Conservation (phyloP, 2,888 invertebrate species). For the Polydrusus pterygomalis region DNA sequence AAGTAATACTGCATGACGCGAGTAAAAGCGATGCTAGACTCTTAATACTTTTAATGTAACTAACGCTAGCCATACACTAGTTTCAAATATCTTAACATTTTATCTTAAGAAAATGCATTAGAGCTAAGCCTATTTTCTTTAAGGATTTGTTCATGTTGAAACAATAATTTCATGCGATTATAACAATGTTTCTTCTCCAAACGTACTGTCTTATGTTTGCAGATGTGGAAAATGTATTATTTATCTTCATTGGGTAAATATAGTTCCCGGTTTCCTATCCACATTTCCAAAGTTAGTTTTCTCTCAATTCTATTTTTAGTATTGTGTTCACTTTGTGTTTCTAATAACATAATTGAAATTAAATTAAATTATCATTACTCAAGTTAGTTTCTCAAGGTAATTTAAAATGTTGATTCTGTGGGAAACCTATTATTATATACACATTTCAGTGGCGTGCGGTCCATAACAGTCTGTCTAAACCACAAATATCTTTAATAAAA, state of each 20-base stretch:
- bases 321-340: neutral
- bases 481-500: no score
- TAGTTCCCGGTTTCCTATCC: slow-evolving; percentile 9
- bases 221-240: slow-evolving; percentile 28
- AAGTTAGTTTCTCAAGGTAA: neutral
- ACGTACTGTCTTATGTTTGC: slow-evolving; percentile 35
- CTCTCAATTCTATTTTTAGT: neutral
- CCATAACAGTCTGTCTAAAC: no score
- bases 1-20: no score
- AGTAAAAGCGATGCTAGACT: no score
- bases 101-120: slow-evolving; percentile 7
- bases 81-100: slow-evolving; percentile 1
- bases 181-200: slow-evolving; percentile 23
- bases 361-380: neutral
- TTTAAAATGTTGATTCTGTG: neutral
- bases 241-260: slow-evolving; percentile 24
- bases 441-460: no score
- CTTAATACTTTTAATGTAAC: no score
- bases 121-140: slow-evolving; percentile 31
- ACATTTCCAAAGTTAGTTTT: slow-evolving; percentile 2
- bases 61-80: neutral
- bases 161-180: slow-evolving; percentile 49
- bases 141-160: slow-evolving; percentile 31
- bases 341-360: slow-evolving; percentile 3
- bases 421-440: neutral